A percentile compares a stretch with the other conserved stretches of the same genome.
Conservation (phyloP, 2,113 vertebrate species). For the Actinemys pallida region DNA sequence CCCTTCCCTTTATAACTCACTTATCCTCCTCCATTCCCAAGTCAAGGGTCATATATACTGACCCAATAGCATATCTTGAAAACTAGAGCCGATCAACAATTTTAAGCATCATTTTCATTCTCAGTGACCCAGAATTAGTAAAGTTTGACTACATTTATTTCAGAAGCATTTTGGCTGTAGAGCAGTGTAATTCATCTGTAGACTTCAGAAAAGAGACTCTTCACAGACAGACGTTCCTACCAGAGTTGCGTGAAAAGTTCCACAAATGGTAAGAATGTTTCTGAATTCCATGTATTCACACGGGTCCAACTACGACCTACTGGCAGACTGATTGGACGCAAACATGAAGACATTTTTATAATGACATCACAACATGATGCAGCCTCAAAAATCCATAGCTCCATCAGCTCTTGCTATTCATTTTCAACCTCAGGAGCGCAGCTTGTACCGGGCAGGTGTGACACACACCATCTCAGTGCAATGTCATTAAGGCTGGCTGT, state of each 20-base stretch:
- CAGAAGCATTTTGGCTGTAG: no score
- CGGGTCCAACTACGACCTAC: fast-evolving
- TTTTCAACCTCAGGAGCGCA: neutral
- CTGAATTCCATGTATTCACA: neutral
- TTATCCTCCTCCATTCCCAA: no score
- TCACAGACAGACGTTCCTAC: neutral
- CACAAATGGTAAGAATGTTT: neutral
- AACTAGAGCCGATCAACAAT: no score
- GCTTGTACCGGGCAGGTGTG: neutral
- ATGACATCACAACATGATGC: fast-evolving
- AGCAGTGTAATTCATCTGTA: neutral
- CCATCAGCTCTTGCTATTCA: neutral
- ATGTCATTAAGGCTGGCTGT: neutral
- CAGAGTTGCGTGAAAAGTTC: neutral
- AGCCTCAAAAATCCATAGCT: neutral
- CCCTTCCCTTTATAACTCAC: no score
- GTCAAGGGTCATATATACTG: no score
- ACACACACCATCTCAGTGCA: neutral
- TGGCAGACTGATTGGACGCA: fast-evolving
- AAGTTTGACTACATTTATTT: no score
- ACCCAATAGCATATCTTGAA: no score
- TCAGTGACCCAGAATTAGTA: no score
- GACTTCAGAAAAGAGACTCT: neutral
- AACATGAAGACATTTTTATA: fast-evolving
- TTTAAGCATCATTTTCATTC: no score